Conservation (phyloP, 2,797 vertebrate genomes). For the Centropyge bicolor region DNA sequence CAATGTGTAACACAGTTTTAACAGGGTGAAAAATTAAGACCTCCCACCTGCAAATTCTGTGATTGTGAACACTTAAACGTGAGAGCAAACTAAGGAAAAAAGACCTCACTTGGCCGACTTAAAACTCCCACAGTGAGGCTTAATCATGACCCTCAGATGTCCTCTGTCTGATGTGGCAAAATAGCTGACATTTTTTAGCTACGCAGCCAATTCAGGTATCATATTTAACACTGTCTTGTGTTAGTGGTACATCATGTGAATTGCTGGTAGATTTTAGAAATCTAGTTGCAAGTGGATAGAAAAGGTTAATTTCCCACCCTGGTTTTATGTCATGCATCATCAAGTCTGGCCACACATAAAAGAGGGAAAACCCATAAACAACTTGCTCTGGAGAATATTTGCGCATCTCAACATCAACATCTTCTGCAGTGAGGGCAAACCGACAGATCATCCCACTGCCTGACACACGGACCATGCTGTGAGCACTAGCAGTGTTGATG, state of each 20-base stretch:
- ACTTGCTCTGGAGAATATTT: slow-evolving; percentile 33
- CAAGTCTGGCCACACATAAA: slow-evolving; percentile 29
- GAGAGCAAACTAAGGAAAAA: not conserved
- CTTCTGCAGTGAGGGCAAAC: slow-evolving; percentile 37
- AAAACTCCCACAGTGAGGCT: slow-evolving; percentile 5
- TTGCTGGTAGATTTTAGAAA: not conserved
- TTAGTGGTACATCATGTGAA: not conserved
- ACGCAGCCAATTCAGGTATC: not conserved
- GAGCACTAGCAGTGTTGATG: slow-evolving; percentile 65
- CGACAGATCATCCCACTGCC: slow-evolving; percentile 31
- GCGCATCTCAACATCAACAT: slow-evolving; percentile 31
- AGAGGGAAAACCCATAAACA: slow-evolving; percentile 15
- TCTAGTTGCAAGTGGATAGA: slow-evolving; percentile 35
- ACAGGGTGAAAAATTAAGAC: slow-evolving; percentile 57
- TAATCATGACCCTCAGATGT: not conserved
- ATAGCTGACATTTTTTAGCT: not conserved
- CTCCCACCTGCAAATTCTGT: slow-evolving; percentile 25
- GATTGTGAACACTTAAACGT: not conserved
- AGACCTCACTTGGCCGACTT: not conserved
- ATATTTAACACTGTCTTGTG: not conserved
- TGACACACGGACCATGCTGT: slow-evolving; percentile 76
- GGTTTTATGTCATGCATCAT: slow-evolving; percentile 52
- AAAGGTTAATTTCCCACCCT: slow-evolving; percentile 60
- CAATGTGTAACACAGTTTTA: slow-evolving; percentile 22
- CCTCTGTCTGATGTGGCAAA: slow-evolving; percentile 13